Base-by-base conservation (phyloP, 2,888 invertebrate genomes). In the Agonopterix alstromeriana region DNA sequence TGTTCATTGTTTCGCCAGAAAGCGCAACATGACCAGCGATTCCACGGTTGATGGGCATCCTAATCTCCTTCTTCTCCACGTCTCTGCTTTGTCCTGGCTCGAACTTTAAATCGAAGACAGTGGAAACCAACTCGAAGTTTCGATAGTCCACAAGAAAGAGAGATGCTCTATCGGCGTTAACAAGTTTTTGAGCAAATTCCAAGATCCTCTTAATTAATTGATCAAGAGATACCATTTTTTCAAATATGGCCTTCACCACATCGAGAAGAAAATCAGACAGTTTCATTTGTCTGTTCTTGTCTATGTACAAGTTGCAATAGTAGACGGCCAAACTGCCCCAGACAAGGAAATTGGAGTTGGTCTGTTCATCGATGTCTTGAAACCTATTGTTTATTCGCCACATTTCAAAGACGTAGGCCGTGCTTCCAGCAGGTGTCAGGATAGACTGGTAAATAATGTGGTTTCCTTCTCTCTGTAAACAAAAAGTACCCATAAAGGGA, bases 191-290 rank as follows among this genome's bases (percentile, higher is more conserved):
- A 0, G 95, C 95, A 69, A 94, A 95, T 70, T 94, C 94, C 91
- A 96, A 92, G 51, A 96, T 94, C 70, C 94, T 94, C 73, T 94
- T 93, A 36, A 96, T 95, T 0, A 96, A 90, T 50, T 92, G 91
- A 61, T 96, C 95, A 89, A 96, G 93, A 56, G 94, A 94, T 44
- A 94, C 93, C 91, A 96, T 96, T 66, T 96, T 95, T 85, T 96
- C 95, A 69, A 97, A 96, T 67, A 96, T 95, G 8, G 94, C 94
- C 73, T 94, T 95, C 45, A 95, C 95, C 36, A 96, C 95, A 46
- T 93, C 92, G 46, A 96, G 79, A 0, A 96, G 88, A 68, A 95
- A 95, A 54, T 94, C 94, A 45, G 94, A 93, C 57, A 95, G 89
- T 60, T 92, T 92, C 51, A 92, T 89, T 70, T 95, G 94, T 63